Evolutionary conservation across 30 jellyfish, hydroid and myxozoan genomes (phyloP).

Genomic region (Cassiopea andromeda): DNA sequence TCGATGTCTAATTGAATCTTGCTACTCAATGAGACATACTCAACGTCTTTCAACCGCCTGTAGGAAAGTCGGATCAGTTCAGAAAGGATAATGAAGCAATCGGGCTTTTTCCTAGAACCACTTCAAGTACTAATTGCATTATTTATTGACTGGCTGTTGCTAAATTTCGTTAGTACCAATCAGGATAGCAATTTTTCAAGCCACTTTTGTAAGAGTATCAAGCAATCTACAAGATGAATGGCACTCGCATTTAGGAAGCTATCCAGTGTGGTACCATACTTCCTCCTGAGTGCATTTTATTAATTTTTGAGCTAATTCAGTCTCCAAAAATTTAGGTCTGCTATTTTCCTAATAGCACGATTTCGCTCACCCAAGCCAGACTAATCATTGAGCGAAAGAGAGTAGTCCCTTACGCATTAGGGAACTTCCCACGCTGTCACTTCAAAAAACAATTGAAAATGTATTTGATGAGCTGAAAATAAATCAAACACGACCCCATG

Average conservation of each 20-base stretch:
- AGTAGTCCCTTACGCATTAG: too few species aligned
- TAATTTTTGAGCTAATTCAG: too few species aligned
- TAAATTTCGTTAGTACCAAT: constrained; percentile 18
- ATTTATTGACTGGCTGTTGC: constrained; percentile 9
- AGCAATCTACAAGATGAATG: constrained; percentile 19
- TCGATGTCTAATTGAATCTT: not conserved
- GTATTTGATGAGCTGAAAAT: too few species aligned
- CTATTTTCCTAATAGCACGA: too few species aligned
- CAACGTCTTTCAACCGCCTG: constrained; percentile 9
- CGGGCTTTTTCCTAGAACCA: constrained; percentile 2
- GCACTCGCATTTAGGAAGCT: constrained; percentile 26
- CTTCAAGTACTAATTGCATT: not conserved
- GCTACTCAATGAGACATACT: not conserved
- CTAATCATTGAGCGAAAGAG: too few species aligned
- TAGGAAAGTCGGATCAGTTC: constrained; percentile 10
- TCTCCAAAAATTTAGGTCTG: too few species aligned
- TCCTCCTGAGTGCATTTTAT: not conserved
- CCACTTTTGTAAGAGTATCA: constrained; percentile 26
- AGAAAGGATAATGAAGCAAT: constrained; percentile 5
- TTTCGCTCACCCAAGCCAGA: too few species aligned
- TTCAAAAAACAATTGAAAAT: too few species aligned
- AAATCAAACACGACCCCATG: too few species aligned
- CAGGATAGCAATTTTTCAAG: constrained; percentile 18
- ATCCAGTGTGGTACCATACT: constrained; percentile 4
- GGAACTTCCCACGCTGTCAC: too few species aligned